Evolutionary conservation across 1,140 invertebrate species (phyloP).

Genomic region (Caenorhabditis brenneri): DNA sequence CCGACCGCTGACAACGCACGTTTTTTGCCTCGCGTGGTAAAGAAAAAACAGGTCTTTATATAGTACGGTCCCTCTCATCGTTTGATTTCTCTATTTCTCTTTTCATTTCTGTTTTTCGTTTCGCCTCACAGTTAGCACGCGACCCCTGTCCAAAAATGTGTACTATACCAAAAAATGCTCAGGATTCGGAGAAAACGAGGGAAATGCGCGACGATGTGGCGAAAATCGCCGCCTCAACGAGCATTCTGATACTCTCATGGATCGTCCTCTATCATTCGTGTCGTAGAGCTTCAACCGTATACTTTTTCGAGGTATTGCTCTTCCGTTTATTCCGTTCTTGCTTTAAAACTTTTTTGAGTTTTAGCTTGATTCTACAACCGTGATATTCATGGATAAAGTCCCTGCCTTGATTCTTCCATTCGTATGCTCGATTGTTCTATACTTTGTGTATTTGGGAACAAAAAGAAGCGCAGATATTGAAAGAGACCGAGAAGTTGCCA

Average conservation of each 20-base stretch:
- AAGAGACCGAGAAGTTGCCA: slow-evolving; percentile 20
- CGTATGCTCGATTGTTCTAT: slow-evolving; percentile 11
- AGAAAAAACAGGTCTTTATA: slow-evolving; percentile 34
- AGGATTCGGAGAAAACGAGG: not conserved
- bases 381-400: slow-evolving; percentile 42
- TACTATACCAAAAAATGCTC: slow-evolving; percentile 11
- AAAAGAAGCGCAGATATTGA: slow-evolving; percentile 32
- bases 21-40: slow-evolving; percentile 15
- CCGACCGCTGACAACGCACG: slow-evolving; percentile 4
- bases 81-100: not conserved
- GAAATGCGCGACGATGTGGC: slow-evolving; percentile 21
- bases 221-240: slow-evolving; percentile 14
- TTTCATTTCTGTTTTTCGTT: not conserved
- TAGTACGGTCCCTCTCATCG: slow-evolving; percentile 10
- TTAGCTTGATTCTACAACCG: slow-evolving; percentile 39
- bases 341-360: not conserved
- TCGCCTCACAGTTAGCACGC: slow-evolving; percentile 8
- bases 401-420: slow-evolving; percentile 40
- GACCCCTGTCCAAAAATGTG: not conserved
- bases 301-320: slow-evolving; percentile 52
- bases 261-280: slow-evolving; percentile 44
- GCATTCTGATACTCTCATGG: not conserved
- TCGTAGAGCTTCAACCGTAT: slow-evolving; percentile 46
- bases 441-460: slow-evolving; percentile 33
- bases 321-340: not conserved